Percentiles rank a stretch among this genome's conserved stretches.
Conservation (phyloP, 2,888 invertebrate genomes). For the Embidobia sp. region DNA sequence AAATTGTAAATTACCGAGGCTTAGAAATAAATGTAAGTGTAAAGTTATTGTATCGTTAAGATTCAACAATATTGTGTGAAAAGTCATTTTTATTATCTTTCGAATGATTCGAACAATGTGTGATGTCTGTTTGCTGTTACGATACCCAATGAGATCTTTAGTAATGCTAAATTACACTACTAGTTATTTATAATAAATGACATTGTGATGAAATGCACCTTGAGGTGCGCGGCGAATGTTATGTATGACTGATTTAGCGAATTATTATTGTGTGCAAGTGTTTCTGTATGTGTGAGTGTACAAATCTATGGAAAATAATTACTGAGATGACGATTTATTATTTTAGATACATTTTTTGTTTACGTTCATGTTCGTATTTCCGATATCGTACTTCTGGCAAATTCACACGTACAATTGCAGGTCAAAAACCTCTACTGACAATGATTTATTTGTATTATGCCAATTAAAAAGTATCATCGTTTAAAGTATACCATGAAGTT, state of each 20-base stretch:
- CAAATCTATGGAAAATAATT: slow-evolving; percentile 56
- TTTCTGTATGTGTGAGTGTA: slow-evolving; percentile 53
- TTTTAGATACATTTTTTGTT: slow-evolving; percentile 50
- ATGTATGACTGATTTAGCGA: slow-evolving; percentile 51
- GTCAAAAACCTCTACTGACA: no score
- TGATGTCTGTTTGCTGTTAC: slow-evolving; percentile 59
- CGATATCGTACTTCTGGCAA: slow-evolving; percentile 2
- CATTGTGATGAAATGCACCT: slow-evolving; percentile 76
- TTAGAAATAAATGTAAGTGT: slow-evolving; percentile 8
- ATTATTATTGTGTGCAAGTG: slow-evolving; percentile 58
- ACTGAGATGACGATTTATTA: slow-evolving; percentile 55
- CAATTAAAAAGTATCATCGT: neutral
- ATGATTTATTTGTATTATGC: no score
- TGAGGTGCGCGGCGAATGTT: slow-evolving; percentile 59
- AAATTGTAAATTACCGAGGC: slow-evolving; percentile 22
- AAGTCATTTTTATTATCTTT: slow-evolving; percentile 49
- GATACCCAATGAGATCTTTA: slow-evolving; percentile 72
- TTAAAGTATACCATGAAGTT: neutral
- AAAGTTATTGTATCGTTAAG: slow-evolving; percentile 25
- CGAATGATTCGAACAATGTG: slow-evolving; percentile 23
- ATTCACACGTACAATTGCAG: no score
- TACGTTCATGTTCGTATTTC: slow-evolving; percentile 29
- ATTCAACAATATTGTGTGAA: slow-evolving; percentile 26
- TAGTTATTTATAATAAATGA: slow-evolving; percentile 78
- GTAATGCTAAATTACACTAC: slow-evolving; percentile 74